phyloP scores from a whole-genome alignment of 2,113 vertebrate genomes.

The Microtus ochrogaster region DNA sequence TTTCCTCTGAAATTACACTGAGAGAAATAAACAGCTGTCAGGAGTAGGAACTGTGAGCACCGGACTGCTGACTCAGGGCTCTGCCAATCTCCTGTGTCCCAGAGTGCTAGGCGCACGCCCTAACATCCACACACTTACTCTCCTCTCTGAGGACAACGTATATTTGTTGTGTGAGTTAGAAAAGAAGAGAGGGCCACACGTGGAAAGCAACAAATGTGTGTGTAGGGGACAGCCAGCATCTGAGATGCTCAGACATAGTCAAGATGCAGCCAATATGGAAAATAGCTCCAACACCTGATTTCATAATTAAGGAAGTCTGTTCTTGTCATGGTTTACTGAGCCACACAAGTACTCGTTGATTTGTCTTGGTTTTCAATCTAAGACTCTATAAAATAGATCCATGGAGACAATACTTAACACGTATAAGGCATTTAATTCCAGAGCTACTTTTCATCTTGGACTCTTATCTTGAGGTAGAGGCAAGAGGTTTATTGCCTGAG shows the following conservation, averaged over 20 bases:
- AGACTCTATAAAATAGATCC: neutral
- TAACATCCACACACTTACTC: neutral
- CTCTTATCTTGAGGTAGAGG: neutral
- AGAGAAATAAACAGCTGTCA: slow-evolving; percentile 87
- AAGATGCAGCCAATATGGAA: neutral
- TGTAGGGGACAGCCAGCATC: neutral
- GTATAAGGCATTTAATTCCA: neutral
- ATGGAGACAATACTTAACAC: neutral
- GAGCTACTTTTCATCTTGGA: neutral
- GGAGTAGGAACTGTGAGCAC: neutral
- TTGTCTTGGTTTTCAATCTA: neutral
- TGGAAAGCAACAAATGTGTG: neutral
- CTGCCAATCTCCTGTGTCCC: slow-evolving; percentile 22
- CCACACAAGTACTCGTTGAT: neutral
- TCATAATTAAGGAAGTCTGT: neutral
- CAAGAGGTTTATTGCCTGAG: neutral
- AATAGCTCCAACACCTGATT: neutral
- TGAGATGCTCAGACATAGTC: neutral
- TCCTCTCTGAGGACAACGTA: neutral
- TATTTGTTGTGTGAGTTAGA: neutral
- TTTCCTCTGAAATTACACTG: slow-evolving; percentile 88
- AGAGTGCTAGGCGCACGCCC: neutral
- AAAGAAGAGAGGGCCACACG: neutral
- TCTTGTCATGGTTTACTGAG: neutral
- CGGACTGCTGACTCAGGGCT: slow-evolving; percentile 68